Percentiles rank a stretch among this genome's conserved stretches.
Conservation (phyloP, 2,888 invertebrate genomes). For the Nycteola revayana region DNA sequence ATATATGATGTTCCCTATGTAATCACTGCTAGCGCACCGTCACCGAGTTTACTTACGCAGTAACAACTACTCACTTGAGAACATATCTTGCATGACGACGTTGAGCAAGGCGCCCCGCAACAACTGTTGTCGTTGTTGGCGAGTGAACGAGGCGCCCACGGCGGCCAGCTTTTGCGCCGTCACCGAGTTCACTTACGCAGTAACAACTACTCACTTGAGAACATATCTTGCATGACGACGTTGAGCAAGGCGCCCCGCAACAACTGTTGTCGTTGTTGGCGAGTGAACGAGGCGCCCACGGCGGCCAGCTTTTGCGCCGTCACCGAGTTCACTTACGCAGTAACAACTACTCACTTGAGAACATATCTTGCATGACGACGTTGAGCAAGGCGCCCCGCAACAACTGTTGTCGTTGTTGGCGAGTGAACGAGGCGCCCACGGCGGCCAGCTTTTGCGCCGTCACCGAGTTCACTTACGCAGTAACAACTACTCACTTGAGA, state of each 20-base stretch:
- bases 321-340: too few species aligned
- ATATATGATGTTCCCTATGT: too few species aligned
- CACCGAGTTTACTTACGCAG: too few species aligned
- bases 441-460: constrained; percentile 61
- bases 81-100: too few species aligned
- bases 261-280: constrained; percentile 64
- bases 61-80: constrained; percentile 57
- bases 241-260: constrained; percentile 55
- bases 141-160: constrained; percentile 69
- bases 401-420: constrained; percentile 64
- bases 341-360: constrained; percentile 57
- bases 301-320: too few species aligned
- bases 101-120: constrained; percentile 55
- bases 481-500: constrained; percentile 57
- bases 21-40: too few species aligned
- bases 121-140: constrained; percentile 64
- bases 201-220: constrained; percentile 57
- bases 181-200: too few species aligned
- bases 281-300: constrained; percentile 69
- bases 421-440: constrained; percentile 69
- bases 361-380: too few species aligned
- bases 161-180: too few species aligned
- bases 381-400: constrained; percentile 55
- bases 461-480: too few species aligned
- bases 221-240: too few species aligned